Conservation (phyloP, 2,888 invertebrate genomes). For the Morinoia aosen region DNA sequence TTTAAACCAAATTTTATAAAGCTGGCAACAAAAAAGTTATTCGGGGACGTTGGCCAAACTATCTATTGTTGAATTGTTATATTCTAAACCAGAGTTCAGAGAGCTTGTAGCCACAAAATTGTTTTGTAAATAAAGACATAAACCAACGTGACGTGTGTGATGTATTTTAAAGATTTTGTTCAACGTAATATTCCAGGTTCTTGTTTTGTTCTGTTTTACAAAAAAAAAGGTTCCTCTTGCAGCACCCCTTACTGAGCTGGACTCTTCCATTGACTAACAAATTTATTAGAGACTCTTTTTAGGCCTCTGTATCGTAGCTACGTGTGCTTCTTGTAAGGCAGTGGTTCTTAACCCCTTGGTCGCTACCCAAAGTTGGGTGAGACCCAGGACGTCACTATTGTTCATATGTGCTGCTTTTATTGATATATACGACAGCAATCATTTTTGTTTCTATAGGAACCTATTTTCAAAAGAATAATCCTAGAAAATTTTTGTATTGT, state of each 20-base stretch:
- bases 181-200: not conserved
- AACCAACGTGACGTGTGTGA: not conserved
- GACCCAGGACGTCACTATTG: too few relatives aligned
- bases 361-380: too few relatives aligned
- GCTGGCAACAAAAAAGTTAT: not conserved
- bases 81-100: not conserved
- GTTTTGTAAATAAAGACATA: not conserved
- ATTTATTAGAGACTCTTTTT: not conserved
- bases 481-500: too few relatives aligned
- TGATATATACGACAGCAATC: too few relatives aligned
- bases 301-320: not conserved
- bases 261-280: not conserved
- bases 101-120: not conserved
- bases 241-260: not conserved
- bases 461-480: too few relatives aligned
- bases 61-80: not conserved
- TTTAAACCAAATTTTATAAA: not conserved
- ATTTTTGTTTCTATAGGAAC: too few relatives aligned
- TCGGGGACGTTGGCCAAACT: not conserved
- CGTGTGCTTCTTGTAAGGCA: not conserved
- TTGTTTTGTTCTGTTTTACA: not conserved
- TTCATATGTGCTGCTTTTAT: too few relatives aligned
- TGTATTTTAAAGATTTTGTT: not conserved
- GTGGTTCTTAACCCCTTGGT: too few relatives aligned
- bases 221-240: not conserved